These are phyloP conservation scores for Leucoraja erinaceus DNA, from an alignment of 2,113 vertebrate genomes.

Conservation along the genomic window DNA sequence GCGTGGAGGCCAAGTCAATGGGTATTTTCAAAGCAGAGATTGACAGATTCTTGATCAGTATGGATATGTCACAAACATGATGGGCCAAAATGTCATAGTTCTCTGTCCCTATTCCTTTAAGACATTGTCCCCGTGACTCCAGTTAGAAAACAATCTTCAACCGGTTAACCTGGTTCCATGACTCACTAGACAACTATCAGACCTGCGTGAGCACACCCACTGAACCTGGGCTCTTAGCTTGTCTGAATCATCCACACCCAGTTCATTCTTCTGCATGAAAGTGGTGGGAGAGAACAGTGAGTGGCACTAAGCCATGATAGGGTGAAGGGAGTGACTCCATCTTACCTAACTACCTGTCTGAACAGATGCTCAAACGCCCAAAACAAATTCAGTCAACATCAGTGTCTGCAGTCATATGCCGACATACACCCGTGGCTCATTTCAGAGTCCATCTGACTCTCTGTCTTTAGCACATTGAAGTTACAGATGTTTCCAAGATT, in stretches of 20 bases:
- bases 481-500: no score
- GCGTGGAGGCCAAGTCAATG: no score
- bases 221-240: background rate
- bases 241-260: background rate
- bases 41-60: no score
- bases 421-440: no score
- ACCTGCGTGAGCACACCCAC: background rate
- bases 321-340: no score
- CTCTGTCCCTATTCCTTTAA: background rate
- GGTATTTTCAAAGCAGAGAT: no score
- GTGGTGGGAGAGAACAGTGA: background rate
- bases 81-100: background rate
- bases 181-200: background rate
- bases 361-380: no score
- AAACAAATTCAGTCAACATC: no score
- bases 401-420: no score
- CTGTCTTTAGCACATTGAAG: no score
- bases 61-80: background rate
- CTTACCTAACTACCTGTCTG: no score
- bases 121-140: background rate
- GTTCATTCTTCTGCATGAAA: background rate
- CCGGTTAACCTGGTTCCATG: background rate
- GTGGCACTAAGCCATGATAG: background rate
- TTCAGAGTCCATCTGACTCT: no score
- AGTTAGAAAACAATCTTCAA: background rate